A percentile compares a stretch with the other conserved stretches of the same genome.
phyloP scores from a whole-genome alignment of 2,888 invertebrate genomes.

The Idaea aversata region DNA sequence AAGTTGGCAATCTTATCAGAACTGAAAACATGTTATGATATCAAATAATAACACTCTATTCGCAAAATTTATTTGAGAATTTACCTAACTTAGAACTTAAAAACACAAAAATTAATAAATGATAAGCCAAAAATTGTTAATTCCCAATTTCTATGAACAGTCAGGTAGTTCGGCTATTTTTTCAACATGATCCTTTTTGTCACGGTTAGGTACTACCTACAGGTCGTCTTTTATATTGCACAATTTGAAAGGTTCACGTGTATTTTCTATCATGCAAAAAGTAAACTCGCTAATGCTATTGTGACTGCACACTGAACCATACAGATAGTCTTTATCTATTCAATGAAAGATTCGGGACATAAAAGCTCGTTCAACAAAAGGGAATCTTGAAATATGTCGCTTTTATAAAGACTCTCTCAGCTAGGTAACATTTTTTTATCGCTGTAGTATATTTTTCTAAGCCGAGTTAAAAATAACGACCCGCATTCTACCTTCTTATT shows the following conservation, averaged over 20 bases:
- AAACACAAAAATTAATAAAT: neutral
- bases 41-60: too few species aligned
- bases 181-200: constrained; percentile 51
- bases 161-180: constrained; percentile 28
- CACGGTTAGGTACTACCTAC: constrained; percentile 58
- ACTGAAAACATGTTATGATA: too few species aligned
- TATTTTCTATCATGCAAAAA: constrained; percentile 63
- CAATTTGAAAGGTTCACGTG: constrained; percentile 65
- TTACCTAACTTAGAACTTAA: neutral
- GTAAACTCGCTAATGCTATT: constrained; percentile 66
- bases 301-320: constrained; percentile 71
- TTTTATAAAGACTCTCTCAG: constrained; percentile 45
- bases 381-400: constrained; percentile 65
- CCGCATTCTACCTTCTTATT: constrained; percentile 65
- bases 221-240: constrained; percentile 71
- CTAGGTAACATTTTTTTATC: constrained; percentile 53
- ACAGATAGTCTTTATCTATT: constrained; percentile 66
- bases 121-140: neutral
- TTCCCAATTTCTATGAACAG: constrained; percentile 17
- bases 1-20: too few species aligned
- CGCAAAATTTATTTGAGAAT: too few species aligned
- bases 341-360: constrained; percentile 68
- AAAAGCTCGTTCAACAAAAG: constrained; percentile 64
- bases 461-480: constrained; percentile 47
- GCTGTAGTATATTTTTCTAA: constrained; percentile 38